Evolutionary conservation across 2,888 invertebrate species (phyloP).

Genomic region (Callyntrura guangdongensis): DNA sequence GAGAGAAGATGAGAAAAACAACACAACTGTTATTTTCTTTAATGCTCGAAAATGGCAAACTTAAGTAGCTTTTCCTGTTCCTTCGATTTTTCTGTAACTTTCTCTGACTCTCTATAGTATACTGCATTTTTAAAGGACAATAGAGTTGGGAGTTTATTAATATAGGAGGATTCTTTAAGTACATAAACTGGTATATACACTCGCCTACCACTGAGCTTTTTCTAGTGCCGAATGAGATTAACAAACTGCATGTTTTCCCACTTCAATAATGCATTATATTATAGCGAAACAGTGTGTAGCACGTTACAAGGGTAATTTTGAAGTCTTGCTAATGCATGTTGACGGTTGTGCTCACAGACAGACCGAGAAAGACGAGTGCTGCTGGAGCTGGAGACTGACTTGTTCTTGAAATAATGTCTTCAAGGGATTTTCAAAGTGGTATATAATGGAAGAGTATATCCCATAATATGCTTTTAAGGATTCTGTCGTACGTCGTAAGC

Average conservation of each 20-base stretch:
- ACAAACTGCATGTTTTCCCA: slow-evolving; percentile 44
- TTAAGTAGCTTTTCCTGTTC: slow-evolving; percentile 74
- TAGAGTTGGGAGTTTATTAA: background rate
- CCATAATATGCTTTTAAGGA: slow-evolving; percentile 7
- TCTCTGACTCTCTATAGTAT: background rate
- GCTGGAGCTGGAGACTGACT: slow-evolving; percentile 2
- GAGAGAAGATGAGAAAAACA: background rate
- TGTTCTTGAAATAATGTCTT: slow-evolving; percentile 3
- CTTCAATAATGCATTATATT: slow-evolving; percentile 51
- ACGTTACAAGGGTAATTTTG: slow-evolving; percentile 7
- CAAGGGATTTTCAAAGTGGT: slow-evolving; percentile 32
- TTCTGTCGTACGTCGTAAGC: background rate
- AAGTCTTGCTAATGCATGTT: slow-evolving; percentile 57
- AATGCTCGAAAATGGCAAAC: slow-evolving; percentile 68
- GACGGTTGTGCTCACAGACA: background rate
- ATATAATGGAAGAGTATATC: background rate
- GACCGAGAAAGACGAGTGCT: background rate
- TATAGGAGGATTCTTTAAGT: background rate
- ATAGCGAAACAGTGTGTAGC: background rate
- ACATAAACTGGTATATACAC: background rate
- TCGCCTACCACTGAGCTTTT: background rate
- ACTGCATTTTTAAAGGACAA: background rate
- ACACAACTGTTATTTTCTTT: slow-evolving; percentile 56
- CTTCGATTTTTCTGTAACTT: slow-evolving; percentile 49
- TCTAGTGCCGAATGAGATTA: slow-evolving; percentile 43